Conservation (phyloP, 2,113 vertebrate species). For the Steatornis caripensis region DNA sequence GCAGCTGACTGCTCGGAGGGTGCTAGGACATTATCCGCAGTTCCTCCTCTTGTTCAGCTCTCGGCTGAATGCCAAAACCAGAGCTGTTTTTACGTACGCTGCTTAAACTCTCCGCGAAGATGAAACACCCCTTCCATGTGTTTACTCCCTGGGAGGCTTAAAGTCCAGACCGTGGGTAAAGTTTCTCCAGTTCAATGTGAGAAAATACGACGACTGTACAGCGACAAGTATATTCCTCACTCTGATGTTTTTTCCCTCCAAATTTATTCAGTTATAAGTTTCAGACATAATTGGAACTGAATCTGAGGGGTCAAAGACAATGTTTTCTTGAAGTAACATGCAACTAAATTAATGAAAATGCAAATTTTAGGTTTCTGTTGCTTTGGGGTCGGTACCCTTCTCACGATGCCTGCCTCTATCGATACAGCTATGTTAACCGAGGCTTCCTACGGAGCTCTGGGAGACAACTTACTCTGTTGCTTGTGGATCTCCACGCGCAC, state of each 20-base stretch:
- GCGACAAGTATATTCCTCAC: background rate
- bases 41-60: background rate
- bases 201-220: background rate
- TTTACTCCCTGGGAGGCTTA: background rate
- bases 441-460: background rate
- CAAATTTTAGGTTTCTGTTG: background rate
- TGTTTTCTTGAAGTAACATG: background rate
- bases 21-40: too few relatives aligned
- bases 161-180: background rate
- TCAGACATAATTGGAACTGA: background rate
- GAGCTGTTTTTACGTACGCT: background rate
- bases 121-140: background rate
- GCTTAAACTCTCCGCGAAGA: background rate
- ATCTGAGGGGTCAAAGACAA: background rate
- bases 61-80: background rate
- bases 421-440: background rate
- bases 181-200: background rate
- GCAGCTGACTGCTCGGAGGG: rapidly evolving
- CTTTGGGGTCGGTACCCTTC: background rate
- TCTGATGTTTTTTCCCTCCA: background rate
- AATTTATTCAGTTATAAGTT: background rate
- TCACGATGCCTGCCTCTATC: background rate
- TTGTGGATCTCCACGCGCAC: background rate
- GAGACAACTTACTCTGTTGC: background rate
- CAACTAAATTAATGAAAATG: background rate